These are phyloP conservation scores for Cottus gobio DNA, from an alignment of 2,113 vertebrate species.

Conservation along the genomic window DNA sequence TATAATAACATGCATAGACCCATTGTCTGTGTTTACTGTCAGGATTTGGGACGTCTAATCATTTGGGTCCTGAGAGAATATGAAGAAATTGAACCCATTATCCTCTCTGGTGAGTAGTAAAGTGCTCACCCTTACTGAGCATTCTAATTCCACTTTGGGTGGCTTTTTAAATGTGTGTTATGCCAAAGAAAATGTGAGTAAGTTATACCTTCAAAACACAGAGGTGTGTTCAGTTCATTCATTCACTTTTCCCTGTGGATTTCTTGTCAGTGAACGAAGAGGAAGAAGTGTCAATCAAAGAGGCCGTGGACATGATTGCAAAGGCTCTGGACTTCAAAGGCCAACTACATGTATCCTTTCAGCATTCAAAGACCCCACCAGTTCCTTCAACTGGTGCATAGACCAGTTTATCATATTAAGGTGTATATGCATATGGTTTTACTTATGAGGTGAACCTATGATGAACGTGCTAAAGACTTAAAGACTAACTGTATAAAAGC, in stretches of 20 bases:
- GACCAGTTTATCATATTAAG: not conserved
- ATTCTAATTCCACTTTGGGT: not conserved
- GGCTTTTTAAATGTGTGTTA: not conserved
- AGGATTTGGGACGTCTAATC: constrained; percentile 89
- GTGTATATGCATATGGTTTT: not conserved
- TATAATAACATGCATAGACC: not conserved
- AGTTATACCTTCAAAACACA: not conserved
- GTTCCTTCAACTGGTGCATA: not conserved
- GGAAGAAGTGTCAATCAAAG: constrained; percentile 89
- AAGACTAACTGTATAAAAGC: not conserved
- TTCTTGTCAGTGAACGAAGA: constrained; percentile 87
- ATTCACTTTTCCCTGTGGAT: not conserved
- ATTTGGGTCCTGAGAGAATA: constrained; percentile 88
- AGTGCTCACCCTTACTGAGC: not conserved
- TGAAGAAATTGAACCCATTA: constrained; percentile 88
- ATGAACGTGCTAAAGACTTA: not conserved
- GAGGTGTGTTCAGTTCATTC: not conserved
- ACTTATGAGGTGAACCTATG: not conserved
- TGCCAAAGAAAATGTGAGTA: not conserved
- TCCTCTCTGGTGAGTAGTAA: constrained; percentile 86
- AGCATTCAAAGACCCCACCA: not conserved
- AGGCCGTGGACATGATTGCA: constrained; percentile 83
- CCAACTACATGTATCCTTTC: constrained; percentile 88
- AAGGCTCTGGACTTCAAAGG: constrained; percentile 87
- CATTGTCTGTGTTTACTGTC: constrained; percentile 19